Conservation (phyloP, 1,140 invertebrate species). For the Drosophila melanogaster region Release_6_plus_ISO1_MT NC_004354.4:11260001-11260500, state of each 20-base stretch:
- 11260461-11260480: background rate
- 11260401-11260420: constrained; percentile 18
- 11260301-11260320: constrained; percentile 28
- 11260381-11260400: constrained; percentile 35
- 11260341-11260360: constrained; percentile 1
- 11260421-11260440: constrained; percentile 11
- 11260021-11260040: background rate
- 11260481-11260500: background rate
- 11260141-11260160: background rate
- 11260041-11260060: background rate
- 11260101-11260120: background rate
- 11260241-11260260: background rate
- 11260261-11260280: background rate
- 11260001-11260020: constrained; percentile 72
- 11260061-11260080: background rate
- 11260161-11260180: background rate
- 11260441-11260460: constrained; percentile 3
- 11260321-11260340: constrained; percentile 30
- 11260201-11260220: constrained; percentile 30
- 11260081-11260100: constrained; percentile 13
- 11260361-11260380: background rate
- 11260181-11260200: constrained; percentile 1
- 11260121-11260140: constrained; percentile 1
- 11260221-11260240: background rate
- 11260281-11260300: constrained; percentile 45